These are phyloP conservation scores for Lophius americanus DNA, from an alignment of 2,797 vertebrate species.

Conservation along the genomic window DNA sequence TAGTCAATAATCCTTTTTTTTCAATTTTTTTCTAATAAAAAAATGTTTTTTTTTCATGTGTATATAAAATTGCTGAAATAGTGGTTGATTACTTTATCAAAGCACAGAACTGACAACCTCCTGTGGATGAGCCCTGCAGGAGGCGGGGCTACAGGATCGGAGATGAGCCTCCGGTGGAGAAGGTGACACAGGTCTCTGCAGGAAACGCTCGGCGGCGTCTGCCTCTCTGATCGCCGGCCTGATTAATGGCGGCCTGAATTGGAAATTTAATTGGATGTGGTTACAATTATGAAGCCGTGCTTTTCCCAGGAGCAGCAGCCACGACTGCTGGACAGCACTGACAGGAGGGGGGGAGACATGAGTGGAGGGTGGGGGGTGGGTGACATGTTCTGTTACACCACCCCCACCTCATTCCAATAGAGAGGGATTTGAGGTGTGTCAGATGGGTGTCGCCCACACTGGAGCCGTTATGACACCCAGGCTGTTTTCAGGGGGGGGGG, in stretches of 20 bases:
- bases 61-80: no score
- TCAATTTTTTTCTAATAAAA: no score
- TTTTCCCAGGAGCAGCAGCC: constrained; percentile 44
- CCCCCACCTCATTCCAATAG: constrained; percentile 43
- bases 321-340: constrained; percentile 31
- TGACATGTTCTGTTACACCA: constrained; percentile 59
- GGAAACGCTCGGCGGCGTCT: constrained; percentile 44
- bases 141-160: not conserved
- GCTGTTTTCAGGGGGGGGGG: constrained; percentile 30
- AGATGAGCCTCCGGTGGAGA: constrained; percentile 21
- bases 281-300: constrained; percentile 69
- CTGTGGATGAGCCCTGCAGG: no score
- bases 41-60: no score
- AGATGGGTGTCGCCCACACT: constrained; percentile 46
- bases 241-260: constrained; percentile 73
- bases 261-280: constrained; percentile 80
- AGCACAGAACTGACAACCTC: no score
- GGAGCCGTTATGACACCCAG: constrained; percentile 42
- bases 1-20: no score
- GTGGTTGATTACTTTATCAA: no score
- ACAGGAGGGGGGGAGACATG: constrained; percentile 56
- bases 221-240: constrained; percentile 71
- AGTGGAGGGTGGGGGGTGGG: constrained; percentile 19
- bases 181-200: constrained; percentile 39
- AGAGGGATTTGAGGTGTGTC: constrained; percentile 64